Conservation (phyloP, 2,797 vertebrate species). For the Remorina albescens region DNA sequence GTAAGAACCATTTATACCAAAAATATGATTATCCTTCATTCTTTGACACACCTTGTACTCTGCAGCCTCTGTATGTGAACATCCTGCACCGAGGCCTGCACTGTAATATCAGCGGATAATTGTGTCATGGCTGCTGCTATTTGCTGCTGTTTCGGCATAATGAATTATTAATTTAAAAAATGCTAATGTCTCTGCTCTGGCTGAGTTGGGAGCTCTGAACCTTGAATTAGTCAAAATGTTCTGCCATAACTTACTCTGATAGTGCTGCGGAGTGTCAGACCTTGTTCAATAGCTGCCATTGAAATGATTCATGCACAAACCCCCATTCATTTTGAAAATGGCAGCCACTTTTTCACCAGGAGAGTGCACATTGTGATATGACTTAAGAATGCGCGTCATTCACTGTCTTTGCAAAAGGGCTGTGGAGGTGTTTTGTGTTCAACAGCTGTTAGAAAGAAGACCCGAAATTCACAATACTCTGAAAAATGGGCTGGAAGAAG, state of each 20-base stretch:
- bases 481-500: conserved; percentile 44
- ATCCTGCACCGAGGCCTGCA: conserved; percentile 23
- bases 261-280: conserved; percentile 21
- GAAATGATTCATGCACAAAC: conserved; percentile 32
- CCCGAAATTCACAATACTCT: conserved; percentile 40
- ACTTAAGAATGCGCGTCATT: conserved; percentile 14
- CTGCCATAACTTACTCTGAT: conserved; percentile 33
- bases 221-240: conserved; percentile 57
- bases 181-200: conserved; percentile 64
- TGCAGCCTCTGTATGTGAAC: background rate
- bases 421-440: conserved; percentile 26
- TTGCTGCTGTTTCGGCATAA: conserved; percentile 64
- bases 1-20: conserved; percentile 7
- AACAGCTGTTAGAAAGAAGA: conserved; percentile 32
- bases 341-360: background rate
- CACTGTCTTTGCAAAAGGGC: conserved; percentile 8
- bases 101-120: conserved; percentile 62
- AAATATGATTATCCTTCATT: conserved; percentile 6
- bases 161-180: conserved; percentile 76
- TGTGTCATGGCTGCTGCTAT: conserved; percentile 65
- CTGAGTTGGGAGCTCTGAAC: conserved; percentile 62
- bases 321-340: conserved; percentile 13
- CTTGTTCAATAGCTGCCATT: conserved; percentile 36
- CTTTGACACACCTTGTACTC: conserved; percentile 23
- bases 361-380: too few species aligned